A percentile compares a stretch with the other conserved stretches of the same genome.
Conservation (phyloP, 1,140 invertebrate species). For the Galleria mellonella region DNA sequence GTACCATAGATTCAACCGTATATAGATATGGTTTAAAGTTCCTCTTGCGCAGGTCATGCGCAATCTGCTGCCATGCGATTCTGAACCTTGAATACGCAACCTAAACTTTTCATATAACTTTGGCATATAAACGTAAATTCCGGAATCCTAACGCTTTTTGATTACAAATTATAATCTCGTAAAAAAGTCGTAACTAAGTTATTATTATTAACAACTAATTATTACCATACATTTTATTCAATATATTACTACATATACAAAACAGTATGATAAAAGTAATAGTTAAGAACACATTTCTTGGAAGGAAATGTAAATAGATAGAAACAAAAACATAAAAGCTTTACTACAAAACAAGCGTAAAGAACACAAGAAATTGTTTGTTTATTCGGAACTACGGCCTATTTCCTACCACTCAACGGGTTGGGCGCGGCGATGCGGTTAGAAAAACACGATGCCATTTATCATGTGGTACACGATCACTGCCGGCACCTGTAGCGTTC, state of each 20-base stretch:
- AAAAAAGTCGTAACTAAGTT: too few relatives aligned
- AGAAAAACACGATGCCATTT: conserved; percentile 36
- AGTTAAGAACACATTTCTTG: too few relatives aligned
- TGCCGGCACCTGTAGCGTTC: conserved; percentile 44
- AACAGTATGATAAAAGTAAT: too few relatives aligned
- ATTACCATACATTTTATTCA: too few relatives aligned
- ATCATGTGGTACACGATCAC: conserved; percentile 27
- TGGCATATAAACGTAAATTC: background rate
- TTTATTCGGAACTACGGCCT: conserved; percentile 18
- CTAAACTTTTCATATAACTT: conserved; percentile 19
- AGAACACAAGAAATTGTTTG: conserved; percentile 15
- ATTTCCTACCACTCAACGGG: conserved; percentile 27
- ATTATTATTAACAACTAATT: too few relatives aligned
- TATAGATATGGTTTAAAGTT: conserved; percentile 13
- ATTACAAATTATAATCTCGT: too few relatives aligned
- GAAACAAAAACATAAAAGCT: conserved; percentile 3
- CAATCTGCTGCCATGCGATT: conserved; percentile 24
- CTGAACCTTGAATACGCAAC: conserved; percentile 22
- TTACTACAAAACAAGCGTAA: background rate
- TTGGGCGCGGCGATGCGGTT: conserved; percentile 10
- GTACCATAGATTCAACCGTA: conserved; percentile 1
- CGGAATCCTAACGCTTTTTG: too few relatives aligned
- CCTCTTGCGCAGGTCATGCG: conserved; percentile 59
- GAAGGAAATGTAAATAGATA: too few relatives aligned
- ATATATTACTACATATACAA: too few relatives aligned